phyloP scores from a whole-genome alignment of 92 coral and sea anemone species.

The Phenganax marumi region DNA sequence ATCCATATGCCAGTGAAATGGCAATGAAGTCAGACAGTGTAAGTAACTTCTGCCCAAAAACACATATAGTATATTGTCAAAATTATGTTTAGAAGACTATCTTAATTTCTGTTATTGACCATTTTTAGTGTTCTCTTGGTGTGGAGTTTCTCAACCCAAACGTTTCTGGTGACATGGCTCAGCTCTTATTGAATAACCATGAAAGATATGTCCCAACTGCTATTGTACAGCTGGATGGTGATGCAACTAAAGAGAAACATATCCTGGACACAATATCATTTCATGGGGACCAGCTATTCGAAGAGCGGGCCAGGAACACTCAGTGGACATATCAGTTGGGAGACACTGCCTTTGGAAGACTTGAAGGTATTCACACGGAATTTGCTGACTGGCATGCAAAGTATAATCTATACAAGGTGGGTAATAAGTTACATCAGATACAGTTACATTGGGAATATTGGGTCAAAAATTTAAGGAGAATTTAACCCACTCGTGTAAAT shows the following conservation, averaged over 20 bases:
- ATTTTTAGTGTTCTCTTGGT: conserved; percentile 29
- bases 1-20: conserved; percentile 1
- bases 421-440: background rate
- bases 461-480: too few species aligned
- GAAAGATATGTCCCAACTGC: conserved; percentile 22
- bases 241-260: background rate
- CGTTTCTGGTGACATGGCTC: conserved; percentile 54
- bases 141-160: conserved; percentile 52
- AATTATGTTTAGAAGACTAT: background rate
- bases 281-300: conserved; percentile 57
- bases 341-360: background rate
- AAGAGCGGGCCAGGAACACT: conserved; percentile 21
- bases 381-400: conserved; percentile 35
- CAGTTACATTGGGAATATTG: too few species aligned
- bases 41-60: background rate
- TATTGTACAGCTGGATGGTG: too few species aligned
- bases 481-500: too few species aligned
- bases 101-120: background rate
- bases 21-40: background rate
- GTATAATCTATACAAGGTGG: conserved; percentile 25
- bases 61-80: background rate
- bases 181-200: conserved; percentile 43
- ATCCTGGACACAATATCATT: conserved; percentile 25
- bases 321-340: conserved; percentile 34
- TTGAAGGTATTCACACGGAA: conserved; percentile 33